Evolutionary conservation across 2,113 vertebrate genomes (phyloP), one percentile per base, ranked within the genome.

Genomic region (Gopherus flavomarginatus): DNA sequence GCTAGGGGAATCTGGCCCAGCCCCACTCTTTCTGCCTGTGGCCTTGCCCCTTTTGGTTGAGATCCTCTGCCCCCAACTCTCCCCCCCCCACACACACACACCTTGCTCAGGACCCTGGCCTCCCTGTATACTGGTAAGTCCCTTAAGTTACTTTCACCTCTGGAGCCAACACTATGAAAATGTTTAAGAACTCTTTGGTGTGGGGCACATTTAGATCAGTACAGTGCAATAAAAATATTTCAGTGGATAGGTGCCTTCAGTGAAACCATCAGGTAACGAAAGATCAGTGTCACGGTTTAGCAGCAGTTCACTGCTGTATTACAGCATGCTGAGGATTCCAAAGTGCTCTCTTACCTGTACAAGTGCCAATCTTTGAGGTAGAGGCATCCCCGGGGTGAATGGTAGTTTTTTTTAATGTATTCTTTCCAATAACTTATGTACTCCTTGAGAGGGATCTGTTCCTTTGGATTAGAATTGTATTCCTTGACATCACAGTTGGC

Each of bases 351-450:
- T 95, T 97, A 99, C 99, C 99, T 99, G 97, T 98, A 97, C 98
- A 99, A 98, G 96, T 99, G 99, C 99, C 99, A 99, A 95, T 99
- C 99, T 97, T 99, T 99, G 22, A 99, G 98, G 86, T 99, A 99
- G 53, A 99, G 99, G 79, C 99, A 99, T 83, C 99, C 99, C 54
- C 97, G 98, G 1, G 99, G 95, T 8, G 99, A 99, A 1, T 96
- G 98, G 90, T 98, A 97, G 29, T 97, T 98, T 24, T 98, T 98
- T 88, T 97, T 96, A 78, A 99, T 99, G 95, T 99, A 98, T 27
- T 99, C 99, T 90, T 97, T 98, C 99, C 99, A 99, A 94, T 99
- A 99, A 44, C 97, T 96, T 89, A 99, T 90, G 79, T 99, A 99
- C 11, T 99, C 99, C 97, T 98, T 98, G 85, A 99, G 98, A 65